phyloP scores from a whole-genome alignment of 2,888 invertebrate genomes.

The Pemphredon lugubris region DNA sequence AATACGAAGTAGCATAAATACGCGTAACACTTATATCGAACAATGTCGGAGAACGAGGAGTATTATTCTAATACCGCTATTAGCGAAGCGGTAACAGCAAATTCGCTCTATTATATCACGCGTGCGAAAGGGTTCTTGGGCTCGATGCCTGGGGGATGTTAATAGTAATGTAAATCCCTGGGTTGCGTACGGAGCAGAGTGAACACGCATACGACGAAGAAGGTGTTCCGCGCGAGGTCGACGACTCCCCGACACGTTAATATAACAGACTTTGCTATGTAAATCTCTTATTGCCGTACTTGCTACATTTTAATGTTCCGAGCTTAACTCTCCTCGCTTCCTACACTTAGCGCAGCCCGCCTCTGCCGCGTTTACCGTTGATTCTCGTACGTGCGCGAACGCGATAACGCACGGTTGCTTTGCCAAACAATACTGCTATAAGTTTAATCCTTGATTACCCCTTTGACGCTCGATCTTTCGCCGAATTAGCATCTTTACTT shows the following conservation, averaged over 20 bases:
- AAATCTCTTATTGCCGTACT: constrained; percentile 49
- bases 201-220: neutral
- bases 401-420: too few species aligned
- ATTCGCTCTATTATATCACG: constrained; percentile 28
- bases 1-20: too few species aligned
- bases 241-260: constrained; percentile 32
- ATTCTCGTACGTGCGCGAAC: too few species aligned
- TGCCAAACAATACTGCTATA: neutral
- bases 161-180: constrained; percentile 32
- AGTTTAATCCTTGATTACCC: neutral
- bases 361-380: neutral
- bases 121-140: constrained; percentile 5
- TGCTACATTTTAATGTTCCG: constrained; percentile 33
- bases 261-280: constrained; percentile 44
- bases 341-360: neutral
- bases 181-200: neutral
- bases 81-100: neutral
- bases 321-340: constrained; percentile 39
- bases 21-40: too few species aligned
- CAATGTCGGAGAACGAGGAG: neutral
- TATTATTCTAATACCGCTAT: constrained; percentile 16
- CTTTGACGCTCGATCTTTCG: constrained; percentile 1
- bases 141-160: constrained; percentile 20
- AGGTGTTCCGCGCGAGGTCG: neutral
- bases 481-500: neutral